Percentiles rank a stretch among this genome's conserved stretches.
phyloP scores from a whole-genome alignment of 2,888 invertebrate genomes.

The Argynnis bischoffii region DNA sequence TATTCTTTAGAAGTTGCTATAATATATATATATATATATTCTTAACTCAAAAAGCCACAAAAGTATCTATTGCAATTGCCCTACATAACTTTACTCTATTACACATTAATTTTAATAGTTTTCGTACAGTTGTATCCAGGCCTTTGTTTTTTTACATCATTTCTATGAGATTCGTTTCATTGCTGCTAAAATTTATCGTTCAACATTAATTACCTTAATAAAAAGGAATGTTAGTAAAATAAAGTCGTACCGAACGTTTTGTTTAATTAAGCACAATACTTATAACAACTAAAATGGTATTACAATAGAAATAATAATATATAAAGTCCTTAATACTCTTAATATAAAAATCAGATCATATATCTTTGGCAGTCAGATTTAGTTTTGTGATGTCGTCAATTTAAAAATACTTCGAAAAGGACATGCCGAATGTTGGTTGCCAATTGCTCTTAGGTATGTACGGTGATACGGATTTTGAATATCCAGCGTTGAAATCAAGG shows the following conservation, averaged over 20 bases:
- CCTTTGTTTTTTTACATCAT: background rate
- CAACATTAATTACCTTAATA: slow-evolving; percentile 5
- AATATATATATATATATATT: no score
- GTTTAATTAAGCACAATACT: background rate
- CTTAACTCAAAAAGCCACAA: no score
- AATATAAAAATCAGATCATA: no score
- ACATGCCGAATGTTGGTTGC: slow-evolving; percentile 45
- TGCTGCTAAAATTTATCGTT: slow-evolving; percentile 6
- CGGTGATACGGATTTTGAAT: slow-evolving; percentile 45
- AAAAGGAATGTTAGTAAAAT: slow-evolving; percentile 6
- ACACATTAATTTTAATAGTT: background rate
- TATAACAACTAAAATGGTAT: background rate
- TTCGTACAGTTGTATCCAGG: background rate
- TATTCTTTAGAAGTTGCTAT: no score
- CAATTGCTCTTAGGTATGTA: slow-evolving; percentile 46
- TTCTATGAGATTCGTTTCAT: slow-evolving; percentile 3
- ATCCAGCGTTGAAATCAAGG: slow-evolving; percentile 50
- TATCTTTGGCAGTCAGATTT: no score
- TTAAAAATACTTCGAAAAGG: slow-evolving; percentile 41
- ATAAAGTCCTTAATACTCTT: no score
- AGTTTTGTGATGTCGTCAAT: no score
- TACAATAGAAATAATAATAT: no score
- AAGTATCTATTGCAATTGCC: no score
- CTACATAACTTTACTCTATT: background rate
- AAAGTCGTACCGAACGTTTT: background rate